Percentiles rank a stretch among this genome's conserved stretches.
phyloP scores from a whole-genome alignment of 2,888 invertebrate genomes.

The Acanthopleura granulata region DNA sequence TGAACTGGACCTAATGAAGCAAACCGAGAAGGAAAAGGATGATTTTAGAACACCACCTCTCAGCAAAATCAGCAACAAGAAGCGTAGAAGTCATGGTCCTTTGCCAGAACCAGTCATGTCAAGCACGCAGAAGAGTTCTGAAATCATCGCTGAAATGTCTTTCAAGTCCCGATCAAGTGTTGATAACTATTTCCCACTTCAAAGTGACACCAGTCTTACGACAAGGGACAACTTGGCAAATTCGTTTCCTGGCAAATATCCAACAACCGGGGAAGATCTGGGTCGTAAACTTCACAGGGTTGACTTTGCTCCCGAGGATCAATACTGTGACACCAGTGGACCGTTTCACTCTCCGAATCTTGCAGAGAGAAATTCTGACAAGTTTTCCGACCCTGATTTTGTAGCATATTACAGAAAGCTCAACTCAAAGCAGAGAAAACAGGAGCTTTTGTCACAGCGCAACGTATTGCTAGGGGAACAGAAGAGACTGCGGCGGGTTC shows the following conservation, averaged over 20 bases:
- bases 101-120: conserved; percentile 54
- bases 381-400: conserved; percentile 10
- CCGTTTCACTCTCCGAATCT: conserved; percentile 14
- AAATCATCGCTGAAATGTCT: conserved; percentile 41
- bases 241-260: not conserved
- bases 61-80: no score
- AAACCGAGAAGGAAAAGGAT: not conserved
- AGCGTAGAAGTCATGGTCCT: conserved; percentile 25
- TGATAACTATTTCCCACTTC: not conserved
- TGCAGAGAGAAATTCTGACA: not conserved
- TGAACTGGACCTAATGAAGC: not conserved
- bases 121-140: conserved; percentile 59
- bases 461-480: conserved; percentile 53
- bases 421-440: conserved; percentile 44
- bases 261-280: not conserved
- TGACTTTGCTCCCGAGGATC: not conserved
- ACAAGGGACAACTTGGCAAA: not conserved
- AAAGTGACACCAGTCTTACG: not conserved
- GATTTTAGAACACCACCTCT: not conserved
- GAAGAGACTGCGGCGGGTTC: conserved; percentile 40
- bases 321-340: not conserved
- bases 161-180: conserved; percentile 24
- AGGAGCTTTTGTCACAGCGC: conserved; percentile 49
- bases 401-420: conserved; percentile 42
- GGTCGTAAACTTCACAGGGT: not conserved